Evolutionary conservation across 2,797 vertebrate genomes (phyloP), one percentile per base, ranked within the genome.

Genomic region (Iguana delicatissima): DNA sequence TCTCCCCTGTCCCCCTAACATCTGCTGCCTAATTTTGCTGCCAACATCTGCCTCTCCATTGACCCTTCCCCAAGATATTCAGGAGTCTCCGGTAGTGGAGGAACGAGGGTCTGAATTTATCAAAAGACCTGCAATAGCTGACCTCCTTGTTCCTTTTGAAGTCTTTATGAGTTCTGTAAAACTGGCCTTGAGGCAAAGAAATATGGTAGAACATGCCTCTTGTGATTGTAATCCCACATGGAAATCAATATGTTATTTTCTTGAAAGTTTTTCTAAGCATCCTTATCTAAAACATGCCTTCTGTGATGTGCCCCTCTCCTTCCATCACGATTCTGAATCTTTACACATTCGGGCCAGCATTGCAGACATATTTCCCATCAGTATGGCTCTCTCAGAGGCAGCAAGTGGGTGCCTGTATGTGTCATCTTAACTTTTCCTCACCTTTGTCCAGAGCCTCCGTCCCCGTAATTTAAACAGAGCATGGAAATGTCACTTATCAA

Each of bases 291-390:
- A 35, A 62, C 0, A 35, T n/a, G 80, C 38, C 20, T 38, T 0
- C 14, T 42, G 42, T 42, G 42, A 42, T 59, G 50, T 12, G 55
- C 35, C 79, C 42, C 32, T 13, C 62, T 26, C n/a, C 52, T 38
- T 20, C 38, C 38, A 26, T 20, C 50, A 22, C 13, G 59, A 42
- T 67, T 8, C 69, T 35, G n/a, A 80, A 4, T 16, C 50, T 86
- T 91, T 91, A 80, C 72, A 18, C 42, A 69, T 89, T 38, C 24
- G 90, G 6, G 59, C 42, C 22, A 73, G 42, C 13, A n/a, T 52
- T 52, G 67, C 20, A 85, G 80, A 80, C 85, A 74, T 89, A 90
- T 22, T 89, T 92, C 72, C 85, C 84, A 77, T 85, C 2, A 24
- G 18, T 82, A 4, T 69, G 62, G 69, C 77, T 64, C 0, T 9